A percentile compares a stretch with the other conserved stretches of the same genome.
Conservation (phyloP, 2,113 vertebrate species). For the Balaenoptera acutorostrata region DNA sequence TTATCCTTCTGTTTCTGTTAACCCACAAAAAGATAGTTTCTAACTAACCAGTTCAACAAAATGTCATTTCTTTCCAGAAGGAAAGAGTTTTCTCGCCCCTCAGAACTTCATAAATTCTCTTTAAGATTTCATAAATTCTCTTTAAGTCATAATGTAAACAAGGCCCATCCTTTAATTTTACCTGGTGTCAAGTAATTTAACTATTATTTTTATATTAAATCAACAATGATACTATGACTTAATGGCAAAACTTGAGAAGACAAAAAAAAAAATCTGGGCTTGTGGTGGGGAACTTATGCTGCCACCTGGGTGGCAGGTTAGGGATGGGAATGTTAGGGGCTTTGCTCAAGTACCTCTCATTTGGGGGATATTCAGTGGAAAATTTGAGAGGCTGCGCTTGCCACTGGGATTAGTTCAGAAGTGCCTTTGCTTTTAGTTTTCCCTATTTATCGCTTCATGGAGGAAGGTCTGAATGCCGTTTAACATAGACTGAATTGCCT, state of each 20-base stretch:
- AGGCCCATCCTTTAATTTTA: neutral
- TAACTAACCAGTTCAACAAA: neutral
- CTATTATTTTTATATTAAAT: neutral
- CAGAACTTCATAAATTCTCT: neutral
- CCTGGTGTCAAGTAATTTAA: neutral
- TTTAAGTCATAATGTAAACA: neutral
- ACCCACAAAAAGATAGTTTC: constrained; percentile 8
- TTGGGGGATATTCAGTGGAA: neutral
- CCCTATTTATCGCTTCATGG: neutral
- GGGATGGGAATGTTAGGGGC: neutral
- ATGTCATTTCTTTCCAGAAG: neutral
- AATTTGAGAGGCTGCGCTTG: neutral
- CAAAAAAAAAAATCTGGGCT: neutral
- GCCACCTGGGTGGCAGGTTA: neutral
- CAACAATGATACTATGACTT: neutral
- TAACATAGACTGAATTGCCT: neutral
- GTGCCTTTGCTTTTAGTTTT: neutral
- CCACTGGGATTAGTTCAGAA: neutral
- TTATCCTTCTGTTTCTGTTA: constrained; percentile 17
- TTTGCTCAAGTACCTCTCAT: neutral
- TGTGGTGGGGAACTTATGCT: neutral
- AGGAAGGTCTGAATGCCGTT: neutral
- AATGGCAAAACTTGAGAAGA: neutral
- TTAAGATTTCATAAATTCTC: neutral
- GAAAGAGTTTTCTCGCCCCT: neutral